Evolutionary conservation across 1,140 invertebrate genomes (phyloP).

Genomic region (Drosophila tropicalis): DNA sequence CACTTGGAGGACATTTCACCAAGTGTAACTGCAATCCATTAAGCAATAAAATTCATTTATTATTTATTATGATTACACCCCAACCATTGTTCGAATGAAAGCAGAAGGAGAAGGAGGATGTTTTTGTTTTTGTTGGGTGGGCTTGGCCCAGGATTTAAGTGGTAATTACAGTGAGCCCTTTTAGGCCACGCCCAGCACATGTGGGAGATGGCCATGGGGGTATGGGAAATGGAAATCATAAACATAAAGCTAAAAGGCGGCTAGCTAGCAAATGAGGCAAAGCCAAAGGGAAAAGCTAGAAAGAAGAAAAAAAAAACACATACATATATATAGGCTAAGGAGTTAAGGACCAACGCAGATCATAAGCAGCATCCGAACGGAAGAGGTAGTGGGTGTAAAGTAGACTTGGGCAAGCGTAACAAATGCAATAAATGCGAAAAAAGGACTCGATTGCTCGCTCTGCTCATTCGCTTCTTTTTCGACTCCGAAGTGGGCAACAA

Average conservation of each 20-base stretch:
- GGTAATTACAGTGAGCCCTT: conserved; percentile 70
- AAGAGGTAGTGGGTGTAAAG: background rate
- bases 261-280: conserved; percentile 63
- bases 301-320: background rate
- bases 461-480: conserved; percentile 6
- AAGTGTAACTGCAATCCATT: conserved; percentile 80
- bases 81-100: conserved; percentile 57
- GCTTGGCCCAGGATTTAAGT: conserved; percentile 56
- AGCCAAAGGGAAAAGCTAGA: conserved; percentile 33
- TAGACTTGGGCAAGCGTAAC: conserved; percentile 58
- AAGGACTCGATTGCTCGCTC: conserved; percentile 43
- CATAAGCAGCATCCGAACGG: conserved; percentile 57
- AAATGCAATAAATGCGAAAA: conserved; percentile 79
- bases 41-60: conserved; percentile 82
- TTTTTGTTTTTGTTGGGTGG: conserved; percentile 39
- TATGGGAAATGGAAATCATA: conserved; percentile 71
- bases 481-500: conserved; percentile 57
- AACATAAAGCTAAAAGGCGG: conserved; percentile 76
- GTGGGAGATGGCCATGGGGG: conserved; percentile 26
- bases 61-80: conserved; percentile 81
- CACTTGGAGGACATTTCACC: conserved; percentile 40
- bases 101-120: background rate
- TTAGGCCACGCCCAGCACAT: conserved; percentile 59
- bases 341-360: conserved; percentile 53
- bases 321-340: background rate